Evolutionary conservation across 2,888 invertebrate genomes (phyloP).

Genomic region (Eilema griseolum): DNA sequence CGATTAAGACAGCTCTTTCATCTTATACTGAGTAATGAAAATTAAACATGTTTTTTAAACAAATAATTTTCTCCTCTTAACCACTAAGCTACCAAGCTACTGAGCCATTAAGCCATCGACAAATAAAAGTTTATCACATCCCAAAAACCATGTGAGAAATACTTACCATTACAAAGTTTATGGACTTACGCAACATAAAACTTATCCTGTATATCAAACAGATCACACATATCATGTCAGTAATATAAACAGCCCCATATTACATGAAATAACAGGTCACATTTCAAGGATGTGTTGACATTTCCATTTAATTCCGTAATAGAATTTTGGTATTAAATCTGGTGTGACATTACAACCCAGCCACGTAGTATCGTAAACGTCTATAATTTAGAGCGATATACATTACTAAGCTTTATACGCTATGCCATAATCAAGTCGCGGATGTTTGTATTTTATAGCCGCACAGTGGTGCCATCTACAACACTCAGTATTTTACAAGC

Average conservation of each 20-base stretch:
- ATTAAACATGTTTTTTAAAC: no score
- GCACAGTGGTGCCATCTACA: constrained; percentile 38
- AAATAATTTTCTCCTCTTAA: no score
- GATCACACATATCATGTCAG: neutral
- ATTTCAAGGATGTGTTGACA: constrained; percentile 42
- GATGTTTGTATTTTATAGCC: constrained; percentile 51
- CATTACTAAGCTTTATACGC: constrained; percentile 30
- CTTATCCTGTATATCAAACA: neutral
- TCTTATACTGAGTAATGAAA: no score
- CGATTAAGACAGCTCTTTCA: no score
- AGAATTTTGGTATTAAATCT: constrained; percentile 43
- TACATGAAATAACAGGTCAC: constrained; percentile 33
- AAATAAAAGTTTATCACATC: neutral
- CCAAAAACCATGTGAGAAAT: neutral
- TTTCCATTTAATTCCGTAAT: constrained; percentile 42
- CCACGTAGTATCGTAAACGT: constrained; percentile 37
- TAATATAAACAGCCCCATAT: constrained; percentile 16
- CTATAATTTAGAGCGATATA: constrained; percentile 41
- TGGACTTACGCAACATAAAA: neutral
- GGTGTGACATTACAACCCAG: constrained; percentile 17
- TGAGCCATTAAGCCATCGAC: no score
- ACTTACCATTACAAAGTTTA: neutral
- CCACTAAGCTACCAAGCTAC: no score
- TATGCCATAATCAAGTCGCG: constrained; percentile 23
- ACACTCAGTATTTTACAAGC: constrained; percentile 67